Conservation (phyloP, 2,113 vertebrate genomes). For the Neopipo cinnamomea region DNA sequence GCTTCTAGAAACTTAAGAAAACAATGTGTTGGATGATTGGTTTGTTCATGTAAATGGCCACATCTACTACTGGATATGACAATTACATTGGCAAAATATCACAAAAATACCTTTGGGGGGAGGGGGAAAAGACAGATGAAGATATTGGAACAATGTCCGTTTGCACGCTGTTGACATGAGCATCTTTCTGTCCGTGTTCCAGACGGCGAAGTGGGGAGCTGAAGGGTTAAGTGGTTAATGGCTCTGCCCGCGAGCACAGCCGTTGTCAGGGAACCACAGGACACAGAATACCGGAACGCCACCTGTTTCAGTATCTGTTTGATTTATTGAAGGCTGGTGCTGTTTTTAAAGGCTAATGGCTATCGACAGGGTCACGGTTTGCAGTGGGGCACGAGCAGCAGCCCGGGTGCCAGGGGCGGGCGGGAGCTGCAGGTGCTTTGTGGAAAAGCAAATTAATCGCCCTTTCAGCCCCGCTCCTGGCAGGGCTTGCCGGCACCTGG, state of each 20-base stretch:
- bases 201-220: background rate
- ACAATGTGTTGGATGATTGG: background rate
- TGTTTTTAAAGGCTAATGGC: background rate
- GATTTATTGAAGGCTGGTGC: background rate
- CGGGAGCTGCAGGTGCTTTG: background rate
- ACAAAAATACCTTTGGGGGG: accelerated
- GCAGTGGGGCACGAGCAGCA: background rate
- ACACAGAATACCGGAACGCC: background rate
- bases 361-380: background rate
- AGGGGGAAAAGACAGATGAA: background rate
- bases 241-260: background rate
- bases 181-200: background rate
- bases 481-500: background rate
- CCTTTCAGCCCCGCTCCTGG: background rate
- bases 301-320: background rate
- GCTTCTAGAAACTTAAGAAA: background rate
- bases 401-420: background rate
- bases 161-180: background rate
- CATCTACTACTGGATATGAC: background rate
- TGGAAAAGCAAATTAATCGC: background rate
- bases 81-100: background rate
- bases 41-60: background rate
- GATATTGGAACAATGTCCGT: background rate
- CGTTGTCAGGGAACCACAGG: too few species aligned
- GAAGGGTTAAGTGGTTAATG: background rate